Base-by-base conservation (phyloP, 64 coral and sea anemone species). In the Catalaphyllia jardinei region DNA sequence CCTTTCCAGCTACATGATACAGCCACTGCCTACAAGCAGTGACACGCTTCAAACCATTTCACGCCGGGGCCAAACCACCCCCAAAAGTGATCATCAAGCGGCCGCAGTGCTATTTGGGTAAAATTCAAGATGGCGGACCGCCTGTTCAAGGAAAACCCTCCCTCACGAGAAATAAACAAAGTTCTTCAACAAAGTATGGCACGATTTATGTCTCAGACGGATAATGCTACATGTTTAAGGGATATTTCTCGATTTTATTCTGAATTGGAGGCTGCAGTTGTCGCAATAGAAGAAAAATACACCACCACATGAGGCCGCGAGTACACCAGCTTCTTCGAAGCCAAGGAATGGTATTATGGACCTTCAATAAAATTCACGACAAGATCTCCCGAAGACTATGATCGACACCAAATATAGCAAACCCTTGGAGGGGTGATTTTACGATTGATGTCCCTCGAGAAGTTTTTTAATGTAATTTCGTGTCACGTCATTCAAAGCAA, bases 401-500 rank as follows among this genome's bases (percentile, higher is more conserved):
- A 84, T 84, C 80, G 10, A 67, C 8, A 84, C 80, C 80, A 84
- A 84, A 18, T 84, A 30, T 84, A 33, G n/a, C n/a, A n/a, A n/a
- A n/a, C n/a, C n/a, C n/a, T n/a, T n/a, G n/a, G n/a, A n/a, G n/a
- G n/a, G n/a, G 80, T 28, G 27, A 67, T 67, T 84, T 67, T 84
- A 84, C 80, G 12, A 67, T 84, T 9, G 80, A 84, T 52, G 80
- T 84, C 60, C 80, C 80, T 38, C 80, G 62, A 62, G 80, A 84
- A 28, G 80, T n/a, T 84, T 62, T 84, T 84, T 67, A 52, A 84
- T 29, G 80, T 84, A 61, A 64, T 52, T 10, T 84, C 38, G n/a
- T n/a, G n/a, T n/a, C n/a, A n/a, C n/a, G n/a, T n/a, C n/a, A n/a
- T n/a, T n/a, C n/a, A n/a, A n/a, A n/a, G n/a, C n/a, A n/a, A n/a